phyloP scores from a whole-genome alignment of 2,797 vertebrate species.

The Falco biarmicus region DNA sequence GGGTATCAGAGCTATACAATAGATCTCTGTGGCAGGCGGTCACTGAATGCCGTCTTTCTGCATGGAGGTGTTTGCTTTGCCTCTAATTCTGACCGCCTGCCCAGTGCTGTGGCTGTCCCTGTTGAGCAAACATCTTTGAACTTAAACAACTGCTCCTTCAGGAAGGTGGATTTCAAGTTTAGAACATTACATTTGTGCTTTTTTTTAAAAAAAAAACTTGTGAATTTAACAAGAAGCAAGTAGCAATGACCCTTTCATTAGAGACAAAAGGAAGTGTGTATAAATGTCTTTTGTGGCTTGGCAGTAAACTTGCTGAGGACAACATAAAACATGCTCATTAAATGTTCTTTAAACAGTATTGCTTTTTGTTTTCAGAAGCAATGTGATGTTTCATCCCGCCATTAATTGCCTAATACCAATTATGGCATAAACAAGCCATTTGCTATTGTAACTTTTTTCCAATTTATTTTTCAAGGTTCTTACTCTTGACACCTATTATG shows the following conservation, averaged over 20 bases:
- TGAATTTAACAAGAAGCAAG: not conserved
- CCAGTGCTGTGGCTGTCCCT: fast-evolving
- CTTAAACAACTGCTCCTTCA: not conserved
- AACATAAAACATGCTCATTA: constrained; percentile 13
- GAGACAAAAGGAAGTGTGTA: constrained; percentile 29
- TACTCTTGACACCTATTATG: not conserved
- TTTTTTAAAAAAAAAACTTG: not conserved
- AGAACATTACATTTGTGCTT: not conserved
- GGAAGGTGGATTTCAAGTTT: not conserved
- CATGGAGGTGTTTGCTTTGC: not conserved
- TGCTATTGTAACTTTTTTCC: constrained; percentile 28
- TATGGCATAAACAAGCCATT: constrained; percentile 26
- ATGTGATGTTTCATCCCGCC: constrained; percentile 35
- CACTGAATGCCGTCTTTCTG: not conserved
- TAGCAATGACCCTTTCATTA: constrained; percentile 23
- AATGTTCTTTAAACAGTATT: constrained; percentile 36
- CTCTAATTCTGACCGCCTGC: not conserved
- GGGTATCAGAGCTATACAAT: not conserved
- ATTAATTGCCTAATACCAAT: constrained; percentile 62
- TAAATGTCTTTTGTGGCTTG: constrained; percentile 49
- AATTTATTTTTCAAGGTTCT: constrained; percentile 13
- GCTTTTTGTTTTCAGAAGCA: constrained; percentile 63
- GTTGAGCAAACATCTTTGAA: not conserved
- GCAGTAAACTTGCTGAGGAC: constrained; percentile 53
- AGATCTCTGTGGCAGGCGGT: not conserved